These are phyloP conservation scores for Knipowitschia caucasica DNA, from an alignment of 2,797 vertebrate genomes.

Conservation along the genomic window DNA sequence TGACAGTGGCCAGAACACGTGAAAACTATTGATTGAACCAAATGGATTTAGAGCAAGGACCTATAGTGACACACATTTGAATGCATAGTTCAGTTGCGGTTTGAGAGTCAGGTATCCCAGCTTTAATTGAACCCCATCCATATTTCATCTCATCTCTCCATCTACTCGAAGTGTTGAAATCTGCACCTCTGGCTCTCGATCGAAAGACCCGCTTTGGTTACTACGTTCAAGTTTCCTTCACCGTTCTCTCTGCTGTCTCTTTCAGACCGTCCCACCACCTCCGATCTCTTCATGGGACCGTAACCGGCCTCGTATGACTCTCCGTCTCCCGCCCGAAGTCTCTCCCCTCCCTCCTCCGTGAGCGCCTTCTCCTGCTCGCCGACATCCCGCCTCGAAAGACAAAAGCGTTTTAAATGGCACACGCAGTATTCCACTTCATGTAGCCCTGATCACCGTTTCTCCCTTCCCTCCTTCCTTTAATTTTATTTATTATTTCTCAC, in stretches of 20 bases:
- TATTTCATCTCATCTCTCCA: no score
- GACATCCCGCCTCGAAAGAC: no score
- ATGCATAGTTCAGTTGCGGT: no score
- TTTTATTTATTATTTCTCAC: background rate
- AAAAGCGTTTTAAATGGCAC: conserved; percentile 6
- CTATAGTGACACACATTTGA: no score
- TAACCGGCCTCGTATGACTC: conserved; percentile 3
- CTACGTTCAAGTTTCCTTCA: background rate
- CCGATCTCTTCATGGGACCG: conserved; percentile 17
- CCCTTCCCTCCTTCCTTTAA: background rate
- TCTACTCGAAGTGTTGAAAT: background rate
- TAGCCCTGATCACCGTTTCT: background rate
- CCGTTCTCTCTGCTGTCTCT: conserved; percentile 24
- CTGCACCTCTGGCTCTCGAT: no score
- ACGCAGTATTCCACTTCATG: background rate
- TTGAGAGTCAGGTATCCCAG: no score
- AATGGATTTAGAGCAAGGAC: no score
- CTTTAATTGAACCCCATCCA: no score
- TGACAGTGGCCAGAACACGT: no score
- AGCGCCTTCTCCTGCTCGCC: background rate
- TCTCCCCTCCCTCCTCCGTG: conserved; percentile 2
- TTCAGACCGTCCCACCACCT: conserved; percentile 24
- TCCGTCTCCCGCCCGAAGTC: background rate
- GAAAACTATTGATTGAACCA: no score
- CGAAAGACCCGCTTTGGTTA: background rate